Percentiles rank a stretch among this genome's conserved stretches.
Conservation (phyloP, 2,797 vertebrate species). For the Spea hammondii region DNA sequence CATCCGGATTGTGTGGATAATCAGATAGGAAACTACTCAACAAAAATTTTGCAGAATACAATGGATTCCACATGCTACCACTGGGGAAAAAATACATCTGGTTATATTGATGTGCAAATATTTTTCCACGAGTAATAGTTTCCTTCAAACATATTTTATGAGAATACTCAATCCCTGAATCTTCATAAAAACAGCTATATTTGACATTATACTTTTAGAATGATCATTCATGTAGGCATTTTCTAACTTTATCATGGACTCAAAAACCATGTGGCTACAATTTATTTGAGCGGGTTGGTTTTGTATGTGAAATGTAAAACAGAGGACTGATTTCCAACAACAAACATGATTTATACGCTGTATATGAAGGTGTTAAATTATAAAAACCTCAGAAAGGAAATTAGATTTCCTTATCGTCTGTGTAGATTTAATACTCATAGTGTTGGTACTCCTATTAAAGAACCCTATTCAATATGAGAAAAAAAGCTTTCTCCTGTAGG, state of each 20-base stretch:
- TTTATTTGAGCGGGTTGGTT: no score
- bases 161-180: not conserved
- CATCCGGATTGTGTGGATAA: slow-evolving; percentile 6
- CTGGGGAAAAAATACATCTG: slow-evolving; percentile 1
- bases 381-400: slow-evolving; percentile 12
- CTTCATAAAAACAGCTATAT: no score
- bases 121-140: slow-evolving; percentile 8
- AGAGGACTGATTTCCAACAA: not conserved
- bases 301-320: no score
- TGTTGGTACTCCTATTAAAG: not conserved
- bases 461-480: no score
- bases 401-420: not conserved
- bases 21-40: slow-evolving; percentile 17
- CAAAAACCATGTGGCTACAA: no score
- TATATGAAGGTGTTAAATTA: not conserved
- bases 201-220: no score
- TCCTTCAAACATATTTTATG: not conserved
- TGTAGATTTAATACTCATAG: not conserved
- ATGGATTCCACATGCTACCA: not conserved
- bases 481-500: no score
- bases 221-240: no score
- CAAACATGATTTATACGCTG: not conserved
- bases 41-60: slow-evolving; percentile 13
- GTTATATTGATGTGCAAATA: slow-evolving; percentile 14
- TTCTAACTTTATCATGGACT: no score